Conservation (phyloP, 2,888 invertebrate genomes). For the Lithophane semibrunnea region DNA sequence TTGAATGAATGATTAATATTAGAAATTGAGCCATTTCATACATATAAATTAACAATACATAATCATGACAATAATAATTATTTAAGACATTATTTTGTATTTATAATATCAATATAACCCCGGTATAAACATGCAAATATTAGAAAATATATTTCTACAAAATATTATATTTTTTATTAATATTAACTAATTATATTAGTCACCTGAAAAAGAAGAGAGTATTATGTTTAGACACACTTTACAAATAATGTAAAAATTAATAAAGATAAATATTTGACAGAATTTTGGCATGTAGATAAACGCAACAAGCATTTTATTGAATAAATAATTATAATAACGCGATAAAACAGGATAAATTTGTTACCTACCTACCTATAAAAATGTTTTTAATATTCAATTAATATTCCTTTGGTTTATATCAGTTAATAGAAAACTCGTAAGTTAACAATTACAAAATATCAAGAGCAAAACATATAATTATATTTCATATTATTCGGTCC, state of each 20-base stretch:
- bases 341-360: no score
- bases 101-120: constrained; percentile 25
- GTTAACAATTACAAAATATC: not conserved
- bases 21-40: constrained; percentile 39
- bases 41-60: not conserved
- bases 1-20: not conserved
- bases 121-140: constrained; percentile 57
- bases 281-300: not conserved
- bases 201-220: constrained; percentile 56
- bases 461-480: not conserved
- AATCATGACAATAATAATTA: constrained; percentile 4
- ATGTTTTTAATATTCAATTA: not conserved
- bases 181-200: constrained; percentile 35
- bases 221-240: constrained; percentile 37
- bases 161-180: constrained; percentile 2
- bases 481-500: not conserved
- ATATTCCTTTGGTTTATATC: no score
- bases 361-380: not conserved
- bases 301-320: not conserved
- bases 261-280: not conserved
- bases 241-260: not conserved
- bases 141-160: constrained; percentile 18
- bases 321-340: no score
- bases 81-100: constrained; percentile 2
- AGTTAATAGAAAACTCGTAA: not conserved